Base-by-base conservation (phyloP, 2,888 invertebrate genomes). In the Oscheius sp. region DNA sequence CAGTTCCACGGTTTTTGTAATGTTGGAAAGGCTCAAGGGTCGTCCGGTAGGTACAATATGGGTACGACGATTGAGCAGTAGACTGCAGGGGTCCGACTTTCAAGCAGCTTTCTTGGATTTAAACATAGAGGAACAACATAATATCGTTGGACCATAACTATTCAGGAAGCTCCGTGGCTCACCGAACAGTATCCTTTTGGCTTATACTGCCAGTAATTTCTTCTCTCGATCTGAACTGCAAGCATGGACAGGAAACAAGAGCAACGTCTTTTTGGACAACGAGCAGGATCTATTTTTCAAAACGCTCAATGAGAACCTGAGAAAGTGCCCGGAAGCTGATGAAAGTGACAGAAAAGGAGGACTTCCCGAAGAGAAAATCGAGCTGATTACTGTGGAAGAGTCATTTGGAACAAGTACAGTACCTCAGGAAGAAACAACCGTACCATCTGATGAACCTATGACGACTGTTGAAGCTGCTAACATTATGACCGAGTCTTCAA, bases 221-320 rank as follows among this genome's bases (percentile, higher is more conserved):
- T 73, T 60, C 53, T 74, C 73, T 11, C 48, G 58, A 2, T 57
- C 63, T 4, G 76, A 76, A 42, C 59, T 76, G n/a, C 59, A 75
- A 62, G 63, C 75, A 47, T 75, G 75, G 75, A 62, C 75, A 1
- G 70, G 51, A 2, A 62, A 70, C 29, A 65, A 55, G 42, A 47
- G 48, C 29, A 55, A 71, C 58, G 71, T 76, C 59, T 76, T 66
- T 51, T 33, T 70, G 33, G 42, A 74, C 5, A 70, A 51, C 33
- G 62, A 74, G 13, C 48, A 68, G 37, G 48, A 70, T 2, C 58
- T 33, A 0, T 76, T 74, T 51, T 58, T 74, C 32, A 51, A 74
- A 4, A 35, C 57, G 32, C 47, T 76, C 32, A 63, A 62, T n/a
- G 51, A 33, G 51, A 72, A 76, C 35, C n/a, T 73, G 13, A 2